phyloP scores from a whole-genome alignment of 1,140 invertebrate species.

The Centruroides vittatus region DNA sequence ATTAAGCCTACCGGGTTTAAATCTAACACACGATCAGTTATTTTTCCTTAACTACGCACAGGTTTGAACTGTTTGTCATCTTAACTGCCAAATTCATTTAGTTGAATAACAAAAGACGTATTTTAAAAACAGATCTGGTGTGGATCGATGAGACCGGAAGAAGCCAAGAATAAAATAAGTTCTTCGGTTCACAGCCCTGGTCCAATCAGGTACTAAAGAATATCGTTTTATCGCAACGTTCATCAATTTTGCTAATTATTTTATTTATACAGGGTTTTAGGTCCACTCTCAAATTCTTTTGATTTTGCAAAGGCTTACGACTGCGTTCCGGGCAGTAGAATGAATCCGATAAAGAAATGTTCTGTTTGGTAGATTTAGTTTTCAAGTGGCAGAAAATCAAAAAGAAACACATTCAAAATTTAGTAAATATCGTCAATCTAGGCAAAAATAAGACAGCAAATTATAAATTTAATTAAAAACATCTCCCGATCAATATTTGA shows the following conservation, averaged over 20 bases:
- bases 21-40: conserved; percentile 49
- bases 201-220: conserved; percentile 48
- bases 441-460: too few species aligned
- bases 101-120: too few species aligned
- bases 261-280: conserved; percentile 45
- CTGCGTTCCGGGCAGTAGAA: conserved; percentile 56
- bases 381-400: too few species aligned
- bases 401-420: too few species aligned
- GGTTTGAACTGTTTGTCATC: conserved; percentile 26
- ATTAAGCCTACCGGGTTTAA: conserved; percentile 23
- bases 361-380: conserved; percentile 62
- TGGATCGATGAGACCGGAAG: conserved; percentile 89
- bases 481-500: too few species aligned
- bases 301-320: conserved; percentile 65
- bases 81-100: too few species aligned
- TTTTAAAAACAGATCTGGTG: conserved; percentile 65
- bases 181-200: conserved; percentile 92
- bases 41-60: conserved; percentile 74
- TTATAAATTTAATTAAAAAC: too few species aligned
- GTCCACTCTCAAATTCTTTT: conserved; percentile 78
- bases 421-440: too few species aligned
- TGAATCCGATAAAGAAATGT: conserved; percentile 86
- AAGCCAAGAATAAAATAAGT: conserved; percentile 81
- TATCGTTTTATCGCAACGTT: neutral
- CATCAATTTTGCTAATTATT: neutral